Evolutionary conservation across 2,113 vertebrate species (phyloP), one percentile per base, ranked within the genome.

Genomic region (Manacus vitellinus): DNA sequence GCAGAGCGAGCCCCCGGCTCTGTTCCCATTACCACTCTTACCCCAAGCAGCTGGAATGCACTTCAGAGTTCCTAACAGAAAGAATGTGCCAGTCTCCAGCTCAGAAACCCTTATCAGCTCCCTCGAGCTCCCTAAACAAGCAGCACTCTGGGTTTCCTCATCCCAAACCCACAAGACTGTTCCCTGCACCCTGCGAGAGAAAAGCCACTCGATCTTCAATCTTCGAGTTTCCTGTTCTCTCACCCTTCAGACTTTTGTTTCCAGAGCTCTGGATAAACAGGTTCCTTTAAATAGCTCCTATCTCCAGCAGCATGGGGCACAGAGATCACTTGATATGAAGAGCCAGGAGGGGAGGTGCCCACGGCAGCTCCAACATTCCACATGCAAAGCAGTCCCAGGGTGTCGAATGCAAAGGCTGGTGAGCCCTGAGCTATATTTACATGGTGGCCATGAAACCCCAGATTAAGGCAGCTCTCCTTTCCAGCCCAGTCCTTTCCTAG

Each of bases 221-320:
- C 59, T 33, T 21, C 10, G 20, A 44, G 59, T 7, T 84, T 91
- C 83, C 79, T 76, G 33, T 14, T 30, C 52, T 44, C 61, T 88
- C 79, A 28, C 75, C 62, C 83, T 85, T 54, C 79, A 15, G 22
- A 22, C 54, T 9, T 10, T 10, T 6, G n/a, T 44, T 73, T 80
- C 80, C 89, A 79, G 35, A 47, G 35, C 91, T 89, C 31, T 1
- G n/a, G 43, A 41, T 43, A 54, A 78, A 74, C 61, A 83, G 89
- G 49, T 75, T 15, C 79, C 96, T 77, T 91, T 62, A 73, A 92
- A 80, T 49, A 97, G 71, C 83, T 88, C 54, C n/a, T 2, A 1
- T 31, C 70, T 78, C 7, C 30, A 66, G 14, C 9, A 39, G 8
- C 12, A 0, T 2, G 5, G 49, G 15, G 10, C 92, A 62, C 0